Evolutionary conservation across 2,113 vertebrate genomes (phyloP).

Genomic region (Xiphias gladius): DNA sequence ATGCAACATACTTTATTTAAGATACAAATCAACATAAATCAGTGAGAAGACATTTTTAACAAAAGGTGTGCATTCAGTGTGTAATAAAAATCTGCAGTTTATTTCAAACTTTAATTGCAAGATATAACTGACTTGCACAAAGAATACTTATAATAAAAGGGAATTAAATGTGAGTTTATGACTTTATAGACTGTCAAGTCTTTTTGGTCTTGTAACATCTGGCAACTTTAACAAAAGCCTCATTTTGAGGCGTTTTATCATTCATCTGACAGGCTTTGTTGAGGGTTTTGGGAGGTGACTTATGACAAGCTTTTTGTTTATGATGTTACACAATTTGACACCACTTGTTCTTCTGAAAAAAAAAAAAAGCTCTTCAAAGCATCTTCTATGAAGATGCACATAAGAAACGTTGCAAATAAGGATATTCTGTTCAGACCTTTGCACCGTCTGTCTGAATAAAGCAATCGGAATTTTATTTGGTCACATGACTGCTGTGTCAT

Average conservation of each 20-base stretch:
- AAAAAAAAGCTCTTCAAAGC: slow-evolving; percentile 11
- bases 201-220: slow-evolving; percentile 19
- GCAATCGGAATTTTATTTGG: slow-evolving; percentile 65
- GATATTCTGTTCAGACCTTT: slow-evolving; percentile 50
- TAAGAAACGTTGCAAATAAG: slow-evolving; percentile 37
- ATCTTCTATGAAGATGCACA: slow-evolving; percentile 27
- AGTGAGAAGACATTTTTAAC: slow-evolving; percentile 6
- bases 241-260: slow-evolving; percentile 21
- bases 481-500: slow-evolving; percentile 53
- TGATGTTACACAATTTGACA: slow-evolving; percentile 33
- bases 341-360: slow-evolving; percentile 40
- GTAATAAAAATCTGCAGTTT: slow-evolving; percentile 30
- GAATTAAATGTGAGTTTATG: slow-evolving; percentile 10
- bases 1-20: background rate
- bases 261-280: slow-evolving; percentile 38
- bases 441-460: slow-evolving; percentile 53
- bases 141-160: slow-evolving; percentile 8
- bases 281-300: slow-evolving; percentile 21
- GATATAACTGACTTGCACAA: slow-evolving; percentile 8
- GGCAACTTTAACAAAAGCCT: slow-evolving; percentile 21
- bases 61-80: slow-evolving; percentile 19
- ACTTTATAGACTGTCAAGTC: slow-evolving; percentile 11
- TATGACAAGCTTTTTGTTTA: slow-evolving; percentile 49
- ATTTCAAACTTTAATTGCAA: slow-evolving; percentile 2
- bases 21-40: background rate